Evolutionary conservation across 2,888 invertebrate species (phyloP).

Genomic region (Harpalus rufipes): DNA sequence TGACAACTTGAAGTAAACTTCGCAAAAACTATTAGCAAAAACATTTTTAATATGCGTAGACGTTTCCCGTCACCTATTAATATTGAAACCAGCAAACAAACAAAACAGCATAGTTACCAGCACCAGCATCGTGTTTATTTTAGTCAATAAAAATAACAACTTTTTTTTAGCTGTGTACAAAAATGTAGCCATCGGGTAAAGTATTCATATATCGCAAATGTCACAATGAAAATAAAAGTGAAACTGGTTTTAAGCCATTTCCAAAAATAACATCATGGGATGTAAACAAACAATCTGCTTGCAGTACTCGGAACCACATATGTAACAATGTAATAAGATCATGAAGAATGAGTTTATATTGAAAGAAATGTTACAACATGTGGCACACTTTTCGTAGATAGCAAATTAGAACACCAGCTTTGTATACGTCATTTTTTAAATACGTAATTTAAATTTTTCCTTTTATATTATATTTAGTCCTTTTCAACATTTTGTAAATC

Average conservation of each 20-base stretch:
- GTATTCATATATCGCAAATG: conserved; percentile 44
- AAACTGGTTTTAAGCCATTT: conserved; percentile 45
- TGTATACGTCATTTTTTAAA: too few species aligned
- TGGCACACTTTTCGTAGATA: conserved; percentile 8
- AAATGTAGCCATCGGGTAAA: conserved; percentile 35
- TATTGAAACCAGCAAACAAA: conserved; percentile 32
- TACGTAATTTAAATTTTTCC: too few species aligned
- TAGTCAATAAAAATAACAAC: conserved; percentile 58
- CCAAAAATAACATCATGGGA: conserved; percentile 38
- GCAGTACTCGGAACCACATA: not conserved
- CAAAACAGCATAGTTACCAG: conserved; percentile 26
- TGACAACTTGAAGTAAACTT: conserved; percentile 2
- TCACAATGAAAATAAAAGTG: conserved; percentile 57
- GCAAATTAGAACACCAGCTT: too few species aligned
- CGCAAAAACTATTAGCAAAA: conserved; percentile 38
- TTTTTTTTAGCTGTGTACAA: conserved; percentile 52
- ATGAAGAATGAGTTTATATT: not conserved
- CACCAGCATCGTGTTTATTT: conserved; percentile 42
- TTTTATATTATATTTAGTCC: too few species aligned
- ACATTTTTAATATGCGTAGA: conserved; percentile 35
- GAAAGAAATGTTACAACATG: conserved; percentile 7
- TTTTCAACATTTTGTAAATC: too few species aligned
- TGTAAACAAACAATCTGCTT: conserved; percentile 37
- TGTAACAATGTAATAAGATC: not conserved
- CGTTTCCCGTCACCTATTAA: conserved; percentile 15